phyloP scores from a whole-genome alignment of 2,888 invertebrate genomes.

The Schizaphis graminum region DNA sequence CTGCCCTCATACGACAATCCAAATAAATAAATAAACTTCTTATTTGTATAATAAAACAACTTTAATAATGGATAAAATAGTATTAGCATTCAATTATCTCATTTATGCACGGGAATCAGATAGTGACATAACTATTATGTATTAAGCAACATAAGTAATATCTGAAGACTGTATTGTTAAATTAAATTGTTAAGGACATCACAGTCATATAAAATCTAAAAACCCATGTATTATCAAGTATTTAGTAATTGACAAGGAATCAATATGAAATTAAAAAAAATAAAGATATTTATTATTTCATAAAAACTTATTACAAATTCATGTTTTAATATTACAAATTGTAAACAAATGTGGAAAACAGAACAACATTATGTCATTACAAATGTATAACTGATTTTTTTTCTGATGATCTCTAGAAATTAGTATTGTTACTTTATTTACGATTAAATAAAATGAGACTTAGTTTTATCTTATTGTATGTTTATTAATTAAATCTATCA shows the following conservation, averaged over 20 bases:
- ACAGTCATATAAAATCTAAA: not conserved
- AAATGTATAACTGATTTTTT: conserved; percentile 40
- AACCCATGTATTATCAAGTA: not conserved
- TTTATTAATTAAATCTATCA: not conserved
- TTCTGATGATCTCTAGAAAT: conserved; percentile 53
- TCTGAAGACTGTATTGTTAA: not conserved
- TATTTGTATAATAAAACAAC: not conserved
- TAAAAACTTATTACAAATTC: not conserved
- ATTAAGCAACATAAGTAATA: not conserved
- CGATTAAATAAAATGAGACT: not conserved
- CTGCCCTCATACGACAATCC: conserved; percentile 34
- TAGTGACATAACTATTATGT: not conserved
- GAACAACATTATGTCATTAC: conserved; percentile 2
- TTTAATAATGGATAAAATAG: not conserved
- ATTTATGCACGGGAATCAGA: not conserved
- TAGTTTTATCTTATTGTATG: not conserved
- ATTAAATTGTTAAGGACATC: not conserved
- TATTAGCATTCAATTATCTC: not conserved
- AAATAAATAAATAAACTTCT: not conserved
- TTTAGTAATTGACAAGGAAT: not conserved
- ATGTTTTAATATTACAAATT: not conserved
- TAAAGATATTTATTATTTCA: not conserved
- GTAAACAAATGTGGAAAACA: conserved; percentile 14
- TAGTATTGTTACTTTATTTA: conserved; percentile 23
- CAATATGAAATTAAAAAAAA: not conserved